A percentile compares a stretch with the other conserved stretches of the same genome.
Conservation (phyloP, 2,888 invertebrate genomes). For the Agonum fuliginosum region DNA sequence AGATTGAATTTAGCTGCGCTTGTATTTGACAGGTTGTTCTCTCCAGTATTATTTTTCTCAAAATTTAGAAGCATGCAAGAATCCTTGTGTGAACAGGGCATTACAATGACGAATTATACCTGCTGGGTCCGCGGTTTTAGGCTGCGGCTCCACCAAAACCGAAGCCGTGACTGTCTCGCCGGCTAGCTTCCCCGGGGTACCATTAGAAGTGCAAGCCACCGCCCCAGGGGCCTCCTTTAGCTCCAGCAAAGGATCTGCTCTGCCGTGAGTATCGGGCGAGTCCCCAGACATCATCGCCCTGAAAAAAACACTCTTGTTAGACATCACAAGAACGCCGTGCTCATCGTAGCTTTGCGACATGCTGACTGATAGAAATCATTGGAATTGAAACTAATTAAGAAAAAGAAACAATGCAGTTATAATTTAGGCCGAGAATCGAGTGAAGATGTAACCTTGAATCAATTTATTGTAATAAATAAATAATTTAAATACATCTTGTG, state of each 20-base stretch:
- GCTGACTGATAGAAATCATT: not conserved
- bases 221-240: slow-evolving; percentile 62
- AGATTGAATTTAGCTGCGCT: too few species aligned
- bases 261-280: slow-evolving; percentile 64
- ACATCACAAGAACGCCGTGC: not conserved
- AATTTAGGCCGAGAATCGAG: slow-evolving; percentile 2
- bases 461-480: slow-evolving; percentile 33
- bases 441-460: slow-evolving; percentile 11
- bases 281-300: slow-evolving; percentile 68
- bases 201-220: slow-evolving; percentile 52
- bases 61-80: too few species aligned
- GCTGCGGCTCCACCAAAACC: slow-evolving; percentile 61
- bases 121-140: slow-evolving; percentile 51
- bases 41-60: too few species aligned
- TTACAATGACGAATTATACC: too few species aligned
- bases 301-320: slow-evolving; percentile 61
- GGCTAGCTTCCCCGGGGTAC: slow-evolving; percentile 49
- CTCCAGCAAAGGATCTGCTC: slow-evolving; percentile 45
- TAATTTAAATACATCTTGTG: slow-evolving; percentile 3
- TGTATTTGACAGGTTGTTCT: too few species aligned
- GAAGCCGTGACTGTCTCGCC: slow-evolving; percentile 61
- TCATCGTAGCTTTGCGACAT: not conserved
- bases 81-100: too few species aligned
- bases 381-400: slow-evolving; percentile 21
- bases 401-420: not conserved